A percentile compares a stretch with the other conserved stretches of the same genome.
These are phyloP conservation scores for Brachionus rubens DNA, from an alignment of 1,140 invertebrate species.

Conservation along the genomic window DNA sequence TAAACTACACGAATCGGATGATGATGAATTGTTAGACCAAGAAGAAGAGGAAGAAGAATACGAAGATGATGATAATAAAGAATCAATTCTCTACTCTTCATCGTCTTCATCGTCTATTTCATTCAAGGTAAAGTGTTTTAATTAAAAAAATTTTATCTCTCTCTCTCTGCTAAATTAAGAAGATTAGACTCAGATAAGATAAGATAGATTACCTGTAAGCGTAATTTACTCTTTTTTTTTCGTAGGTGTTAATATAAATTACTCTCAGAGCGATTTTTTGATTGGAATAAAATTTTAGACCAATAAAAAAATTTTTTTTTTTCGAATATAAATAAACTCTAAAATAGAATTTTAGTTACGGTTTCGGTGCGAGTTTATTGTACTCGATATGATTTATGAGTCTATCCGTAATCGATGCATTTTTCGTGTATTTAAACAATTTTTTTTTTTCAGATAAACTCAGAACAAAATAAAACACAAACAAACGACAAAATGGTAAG, in stretches of 20 bases:
- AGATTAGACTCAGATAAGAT: slow-evolving; percentile 21
- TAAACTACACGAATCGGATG: not conserved
- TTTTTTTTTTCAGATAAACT: too few species aligned
- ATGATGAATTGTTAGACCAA: not conserved
- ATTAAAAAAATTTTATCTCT: not conserved
- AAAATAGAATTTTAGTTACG: too few species aligned
- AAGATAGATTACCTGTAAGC: slow-evolving; percentile 45
- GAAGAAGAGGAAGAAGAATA: slow-evolving; percentile 1
- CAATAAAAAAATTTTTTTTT: too few species aligned
- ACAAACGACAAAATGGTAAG: too few species aligned
- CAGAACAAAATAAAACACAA: not conserved
- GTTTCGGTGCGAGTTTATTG: too few species aligned
- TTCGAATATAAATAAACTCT: too few species aligned
- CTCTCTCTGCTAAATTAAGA: slow-evolving; percentile 32
- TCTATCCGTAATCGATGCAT: too few species aligned
- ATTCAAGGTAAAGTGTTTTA: not conserved
- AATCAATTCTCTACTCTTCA: slow-evolving; percentile 4
- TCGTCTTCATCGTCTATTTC: slow-evolving; percentile 16
- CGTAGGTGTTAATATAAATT: slow-evolving; percentile 12
- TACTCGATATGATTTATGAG: too few species aligned
- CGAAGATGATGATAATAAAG: not conserved
- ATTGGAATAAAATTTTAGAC: too few species aligned
- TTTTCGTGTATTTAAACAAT: not conserved
- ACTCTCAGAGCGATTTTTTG: too few species aligned
- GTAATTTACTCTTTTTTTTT: slow-evolving; percentile 26